phyloP scores from a whole-genome alignment of 2,888 invertebrate species.

The Apodemia duryi region DNA sequence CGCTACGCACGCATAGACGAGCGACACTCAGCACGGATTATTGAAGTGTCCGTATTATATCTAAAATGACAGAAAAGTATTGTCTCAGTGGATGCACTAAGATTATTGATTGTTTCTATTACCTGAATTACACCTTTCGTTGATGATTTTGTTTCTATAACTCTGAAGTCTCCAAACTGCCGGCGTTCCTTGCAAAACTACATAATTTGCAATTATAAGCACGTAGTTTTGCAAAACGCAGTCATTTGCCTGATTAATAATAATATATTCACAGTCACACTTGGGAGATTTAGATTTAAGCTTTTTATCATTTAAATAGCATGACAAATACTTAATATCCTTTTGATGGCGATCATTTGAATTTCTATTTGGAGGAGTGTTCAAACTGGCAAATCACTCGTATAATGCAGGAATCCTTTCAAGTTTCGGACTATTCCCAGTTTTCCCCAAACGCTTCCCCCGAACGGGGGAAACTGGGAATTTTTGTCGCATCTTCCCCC shows the following conservation, averaged over 20 bases:
- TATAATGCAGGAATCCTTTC: not conserved
- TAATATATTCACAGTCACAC: constrained; percentile 58
- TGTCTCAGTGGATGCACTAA: not conserved
- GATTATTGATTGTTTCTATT: too few species aligned
- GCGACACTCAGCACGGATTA: too few species aligned
- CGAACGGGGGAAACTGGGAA: too few species aligned
- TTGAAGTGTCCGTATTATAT: not conserved
- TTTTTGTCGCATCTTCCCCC: too few species aligned
- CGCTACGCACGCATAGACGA: not conserved
- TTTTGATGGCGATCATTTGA: constrained; percentile 39
- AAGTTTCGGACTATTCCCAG: too few species aligned
- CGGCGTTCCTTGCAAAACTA: constrained; percentile 66
- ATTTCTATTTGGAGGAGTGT: not conserved
- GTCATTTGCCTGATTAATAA: constrained; percentile 69
- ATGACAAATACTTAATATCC: constrained; percentile 65
- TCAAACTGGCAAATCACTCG: not conserved
- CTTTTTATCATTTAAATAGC: constrained; percentile 68
- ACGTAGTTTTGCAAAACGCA: constrained; percentile 70
- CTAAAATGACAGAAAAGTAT: not conserved
- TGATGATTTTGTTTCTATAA: constrained; percentile 41
- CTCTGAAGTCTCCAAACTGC: constrained; percentile 53
- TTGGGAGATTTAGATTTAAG: constrained; percentile 73
- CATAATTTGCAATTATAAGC: constrained; percentile 41
- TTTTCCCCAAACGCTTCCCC: too few species aligned
- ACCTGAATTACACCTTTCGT: constrained; percentile 5